Percentiles rank a stretch among this genome's conserved stretches.
These are phyloP conservation scores for Drosophila rellima DNA, from an alignment of 2,888 invertebrate species.

Conservation along the genomic window DNA sequence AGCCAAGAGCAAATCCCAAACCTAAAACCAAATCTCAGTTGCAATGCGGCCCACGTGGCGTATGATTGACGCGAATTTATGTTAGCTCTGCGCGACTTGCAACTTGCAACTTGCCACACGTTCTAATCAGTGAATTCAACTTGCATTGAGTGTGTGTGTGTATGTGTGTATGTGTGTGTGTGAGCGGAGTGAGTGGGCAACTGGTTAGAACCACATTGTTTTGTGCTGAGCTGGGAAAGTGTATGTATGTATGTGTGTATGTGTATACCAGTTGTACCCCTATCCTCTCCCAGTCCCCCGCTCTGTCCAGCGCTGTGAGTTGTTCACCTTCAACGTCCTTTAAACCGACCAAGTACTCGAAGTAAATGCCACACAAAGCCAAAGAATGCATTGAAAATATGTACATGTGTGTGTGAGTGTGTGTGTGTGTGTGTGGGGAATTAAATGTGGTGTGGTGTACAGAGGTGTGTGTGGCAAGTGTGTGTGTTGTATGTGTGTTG, in stretches of 20 bases:
- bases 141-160: constrained; percentile 29
- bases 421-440: constrained; percentile 16
- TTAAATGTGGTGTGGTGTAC: constrained; percentile 3
- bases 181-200: constrained; percentile 33
- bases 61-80: constrained; percentile 81
- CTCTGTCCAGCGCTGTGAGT: constrained; percentile 26
- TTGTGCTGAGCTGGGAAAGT: not conserved
- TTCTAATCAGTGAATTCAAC: constrained; percentile 68
- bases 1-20: constrained; percentile 8
- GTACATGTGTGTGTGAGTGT: constrained; percentile 15
- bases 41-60: constrained; percentile 75
- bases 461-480: constrained; percentile 3
- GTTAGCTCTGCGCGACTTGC: constrained; percentile 61
- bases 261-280: constrained; percentile 26
- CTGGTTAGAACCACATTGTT: constrained; percentile 44
- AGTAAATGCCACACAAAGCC: constrained; percentile 48
- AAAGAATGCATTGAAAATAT: constrained; percentile 27
- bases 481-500: constrained; percentile 31
- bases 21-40: constrained; percentile 45
- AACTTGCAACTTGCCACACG: constrained; percentile 74
- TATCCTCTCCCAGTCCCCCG: not conserved
- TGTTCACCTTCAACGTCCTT: constrained; percentile 80
- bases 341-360: constrained; percentile 23
- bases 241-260: constrained; percentile 7
- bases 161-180: not conserved